phyloP scores from a whole-genome alignment of 2,888 invertebrate genomes.

The Gryllus longicercus region DNA sequence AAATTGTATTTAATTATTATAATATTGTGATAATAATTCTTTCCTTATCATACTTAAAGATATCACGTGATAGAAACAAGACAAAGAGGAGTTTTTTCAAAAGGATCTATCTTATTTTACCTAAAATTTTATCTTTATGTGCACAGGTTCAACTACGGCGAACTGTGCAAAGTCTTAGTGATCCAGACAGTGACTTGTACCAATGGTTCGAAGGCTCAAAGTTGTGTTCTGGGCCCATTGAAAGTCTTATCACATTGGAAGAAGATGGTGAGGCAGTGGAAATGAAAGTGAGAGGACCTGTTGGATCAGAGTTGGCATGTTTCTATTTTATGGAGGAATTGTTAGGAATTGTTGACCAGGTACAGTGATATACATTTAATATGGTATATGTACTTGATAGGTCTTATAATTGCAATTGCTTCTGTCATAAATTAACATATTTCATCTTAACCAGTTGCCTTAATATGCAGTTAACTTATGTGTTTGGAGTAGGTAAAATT shows the following conservation, averaged over 20 bases:
- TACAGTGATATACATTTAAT: conserved; percentile 39
- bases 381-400: too few relatives aligned
- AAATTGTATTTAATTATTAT: too few relatives aligned
- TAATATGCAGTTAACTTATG: too few relatives aligned
- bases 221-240: conserved; percentile 63
- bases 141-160: conserved; percentile 57
- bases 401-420: too few relatives aligned
- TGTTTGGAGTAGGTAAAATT: too few relatives aligned
- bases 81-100: neutral
- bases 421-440: too few relatives aligned
- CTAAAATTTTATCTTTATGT: neutral
- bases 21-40: too few relatives aligned
- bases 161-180: conserved; percentile 53
- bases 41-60: too few relatives aligned
- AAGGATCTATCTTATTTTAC: neutral
- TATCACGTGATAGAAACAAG: too few relatives aligned
- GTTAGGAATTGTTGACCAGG: conserved; percentile 59
- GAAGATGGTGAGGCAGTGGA: conserved; percentile 58
- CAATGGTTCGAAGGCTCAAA: conserved; percentile 72
- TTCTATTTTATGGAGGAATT: conserved; percentile 70
- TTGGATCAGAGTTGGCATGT: conserved; percentile 54
- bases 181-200: conserved; percentile 57
- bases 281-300: conserved; percentile 64
- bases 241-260: conserved; percentile 63
- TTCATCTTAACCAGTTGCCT: too few relatives aligned